phyloP scores from a whole-genome alignment of 2,797 vertebrate species.

The Anabacerthia variegaticeps region DNA sequence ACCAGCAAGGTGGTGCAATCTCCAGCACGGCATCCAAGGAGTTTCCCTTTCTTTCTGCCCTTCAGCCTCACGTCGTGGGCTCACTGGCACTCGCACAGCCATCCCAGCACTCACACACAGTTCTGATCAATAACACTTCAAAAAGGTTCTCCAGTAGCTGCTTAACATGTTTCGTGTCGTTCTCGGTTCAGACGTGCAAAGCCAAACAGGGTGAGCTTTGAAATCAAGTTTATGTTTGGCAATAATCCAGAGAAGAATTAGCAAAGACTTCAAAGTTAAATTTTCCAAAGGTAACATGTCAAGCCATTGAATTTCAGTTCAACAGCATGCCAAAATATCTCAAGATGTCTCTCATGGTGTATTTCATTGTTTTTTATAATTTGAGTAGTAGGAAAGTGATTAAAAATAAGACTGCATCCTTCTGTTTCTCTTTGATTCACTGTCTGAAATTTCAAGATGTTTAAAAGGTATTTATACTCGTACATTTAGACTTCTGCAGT shows the following conservation, averaged over 20 bases:
- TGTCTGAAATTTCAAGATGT: conserved; percentile 33
- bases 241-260: conserved; percentile 26
- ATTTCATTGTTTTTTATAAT: conserved; percentile 44
- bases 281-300: neutral
- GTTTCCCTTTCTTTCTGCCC: neutral
- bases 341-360: conserved; percentile 1
- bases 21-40: neutral
- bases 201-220: conserved; percentile 7
- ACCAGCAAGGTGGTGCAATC: neutral
- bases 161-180: neutral
- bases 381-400: neutral
- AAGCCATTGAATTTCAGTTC: conserved; percentile 26
- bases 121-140: neutral
- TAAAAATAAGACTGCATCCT: conserved; percentile 23
- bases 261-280: conserved; percentile 36
- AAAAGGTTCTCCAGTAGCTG: neutral
- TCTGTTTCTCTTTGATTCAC: conserved; percentile 27
- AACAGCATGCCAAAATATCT: conserved; percentile 38
- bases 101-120: neutral
- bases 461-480: conserved; percentile 18
- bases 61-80: accelerated
- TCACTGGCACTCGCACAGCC: neutral
- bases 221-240: neutral
- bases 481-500: neutral
- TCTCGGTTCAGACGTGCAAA: neutral